phyloP scores from a whole-genome alignment of 2,797 vertebrate species.

The Cheirogaleus major region DNA sequence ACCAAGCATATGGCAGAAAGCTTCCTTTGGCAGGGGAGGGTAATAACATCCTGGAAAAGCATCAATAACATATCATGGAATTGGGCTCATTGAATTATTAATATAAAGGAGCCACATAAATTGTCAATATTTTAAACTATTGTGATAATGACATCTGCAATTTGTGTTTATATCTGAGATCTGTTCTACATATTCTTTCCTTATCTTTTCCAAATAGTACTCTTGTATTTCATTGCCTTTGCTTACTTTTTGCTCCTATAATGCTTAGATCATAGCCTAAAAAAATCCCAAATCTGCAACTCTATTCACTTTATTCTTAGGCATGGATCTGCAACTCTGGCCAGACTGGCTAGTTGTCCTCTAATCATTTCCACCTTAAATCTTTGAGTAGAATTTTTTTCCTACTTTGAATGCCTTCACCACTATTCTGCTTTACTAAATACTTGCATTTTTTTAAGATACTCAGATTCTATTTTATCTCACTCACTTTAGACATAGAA shows the following conservation, averaged over 20 bases:
- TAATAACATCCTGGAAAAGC: background rate
- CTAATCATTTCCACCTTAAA: background rate
- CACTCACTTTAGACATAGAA: background rate
- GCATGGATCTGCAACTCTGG: background rate
- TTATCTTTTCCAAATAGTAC: background rate
- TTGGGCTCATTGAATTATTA: background rate
- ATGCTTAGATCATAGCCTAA: background rate
- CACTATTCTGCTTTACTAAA: background rate
- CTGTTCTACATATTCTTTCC: background rate
- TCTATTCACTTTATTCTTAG: background rate
- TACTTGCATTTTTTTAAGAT: background rate
- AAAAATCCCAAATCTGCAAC: background rate
- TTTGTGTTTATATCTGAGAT: background rate
- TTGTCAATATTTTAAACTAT: background rate
- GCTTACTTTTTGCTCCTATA: background rate
- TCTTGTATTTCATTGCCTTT: background rate
- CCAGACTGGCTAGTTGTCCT: background rate
- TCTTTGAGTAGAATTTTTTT: background rate
- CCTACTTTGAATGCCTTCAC: background rate
- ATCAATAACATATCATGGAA: background rate
- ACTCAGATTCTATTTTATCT: background rate
- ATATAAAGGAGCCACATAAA: background rate
- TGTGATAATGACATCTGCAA: background rate
- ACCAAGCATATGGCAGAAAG: background rate
- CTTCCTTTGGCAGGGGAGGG: background rate